Evolutionary conservation across 2,888 invertebrate genomes (phyloP), one percentile per base, ranked within the genome.

Genomic region (Scaeva pyrastri): DNA sequence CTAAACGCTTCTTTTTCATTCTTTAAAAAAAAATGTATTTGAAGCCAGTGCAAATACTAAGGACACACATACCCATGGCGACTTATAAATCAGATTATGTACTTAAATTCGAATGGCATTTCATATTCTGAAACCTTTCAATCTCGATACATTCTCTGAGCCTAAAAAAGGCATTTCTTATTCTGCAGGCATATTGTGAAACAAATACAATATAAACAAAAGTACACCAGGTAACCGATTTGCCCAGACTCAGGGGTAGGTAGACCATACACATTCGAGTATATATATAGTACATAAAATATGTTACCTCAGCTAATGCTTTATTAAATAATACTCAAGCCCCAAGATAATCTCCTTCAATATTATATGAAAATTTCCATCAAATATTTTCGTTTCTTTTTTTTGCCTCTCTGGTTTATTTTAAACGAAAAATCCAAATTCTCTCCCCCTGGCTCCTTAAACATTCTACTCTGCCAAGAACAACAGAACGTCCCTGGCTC

Each of bases 201-300:
- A 41, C 5, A 41, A 3, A 41, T 2, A 41, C 3, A 41, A 7
- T 16, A 3, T 16, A 3, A 7, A 19, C 10, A 19, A 0, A 19
- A 12, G 7, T n/a, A 11, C 12, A 19, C 12, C 26, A 31, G 10
- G n/a, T 55, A 55, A 31, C n/a, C 10, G 10, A n/a, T 31, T 26
- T 31, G n/a, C 7, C 3, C 10, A 7, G 26, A 52, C 23, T 2
- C 0, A 31, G 31, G 8, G 31, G 31, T 31, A 31, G 31, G 31
- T n/a, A n/a, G n/a, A n/a, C n/a, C n/a, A n/a, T n/a, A n/a, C 31
- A 31, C 31, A 31, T 31, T n/a, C n/a, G n/a, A n/a, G 31, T 12
- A 14, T 21, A 21, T 7, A 56, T 16, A 56, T n/a, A 55, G 31
- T 55, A 21, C n/a, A 56, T 16, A 56, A 26, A 55, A 55, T 55